Evolutionary conservation across 2,797 vertebrate species (phyloP).

Genomic region (Rhinophrynus dorsalis): DNA sequence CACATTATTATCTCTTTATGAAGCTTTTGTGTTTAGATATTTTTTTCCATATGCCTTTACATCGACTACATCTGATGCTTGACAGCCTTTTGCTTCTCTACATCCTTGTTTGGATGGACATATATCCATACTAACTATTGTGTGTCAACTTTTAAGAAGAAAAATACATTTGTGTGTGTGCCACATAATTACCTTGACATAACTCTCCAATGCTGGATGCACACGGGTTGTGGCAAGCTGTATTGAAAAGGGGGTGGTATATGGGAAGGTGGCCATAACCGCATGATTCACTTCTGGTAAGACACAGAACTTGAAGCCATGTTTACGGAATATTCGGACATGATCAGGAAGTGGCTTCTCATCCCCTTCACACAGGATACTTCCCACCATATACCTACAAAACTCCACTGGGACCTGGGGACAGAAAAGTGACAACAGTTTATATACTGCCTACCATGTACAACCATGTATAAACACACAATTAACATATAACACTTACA

Average conservation of each 20-base stretch:
- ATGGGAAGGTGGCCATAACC: conserved; percentile 82
- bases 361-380: conserved; percentile 83
- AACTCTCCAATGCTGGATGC: conserved; percentile 76
- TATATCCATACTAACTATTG: too few species aligned
- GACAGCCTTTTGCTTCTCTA: too few species aligned
- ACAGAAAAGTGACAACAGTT: neutral
- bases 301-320: conserved; percentile 84
- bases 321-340: conserved; percentile 76
- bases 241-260: conserved; percentile 74
- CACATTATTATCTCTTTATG: too few species aligned
- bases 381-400: conserved; percentile 81
- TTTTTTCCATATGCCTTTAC: too few species aligned
- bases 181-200: conserved; percentile 90
- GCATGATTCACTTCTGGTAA: conserved; percentile 85
- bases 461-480: neutral
- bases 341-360: conserved; percentile 71
- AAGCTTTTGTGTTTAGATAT: too few species aligned
- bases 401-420: conserved; percentile 75
- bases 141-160: too few species aligned
- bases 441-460: neutral
- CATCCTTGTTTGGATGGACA: too few species aligned
- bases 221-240: conserved; percentile 76
- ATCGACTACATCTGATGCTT: too few species aligned
- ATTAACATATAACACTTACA: too few species aligned
- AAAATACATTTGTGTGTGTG: too few species aligned